Percentiles rank a stretch among this genome's conserved stretches.
Conservation (phyloP, 2,113 vertebrate species). For the Brachyhypopomus gauderio region DNA sequence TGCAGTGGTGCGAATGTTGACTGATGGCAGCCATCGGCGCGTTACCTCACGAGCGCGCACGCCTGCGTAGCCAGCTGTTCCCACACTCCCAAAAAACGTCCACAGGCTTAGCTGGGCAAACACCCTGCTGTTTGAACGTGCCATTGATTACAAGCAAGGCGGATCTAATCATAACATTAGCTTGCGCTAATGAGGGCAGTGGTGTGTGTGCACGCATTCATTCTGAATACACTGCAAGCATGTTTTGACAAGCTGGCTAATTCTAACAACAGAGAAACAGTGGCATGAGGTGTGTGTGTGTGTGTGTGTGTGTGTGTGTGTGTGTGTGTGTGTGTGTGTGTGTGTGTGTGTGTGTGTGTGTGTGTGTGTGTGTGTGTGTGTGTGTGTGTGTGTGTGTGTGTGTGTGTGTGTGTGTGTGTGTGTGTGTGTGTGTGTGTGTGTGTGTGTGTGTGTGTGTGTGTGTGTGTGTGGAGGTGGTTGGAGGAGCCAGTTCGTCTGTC, state of each 20-base stretch:
- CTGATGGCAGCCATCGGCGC: neutral
- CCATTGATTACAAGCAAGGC: constrained; percentile 53
- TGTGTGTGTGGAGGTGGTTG: constrained; percentile 57
- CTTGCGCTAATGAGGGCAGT: constrained; percentile 60
- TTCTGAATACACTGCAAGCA: constrained; percentile 39
- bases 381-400: constrained; percentile 15
- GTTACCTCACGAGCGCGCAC: neutral
- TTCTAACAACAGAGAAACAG: constrained; percentile 32
- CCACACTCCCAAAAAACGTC: constrained; percentile 51
- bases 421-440: constrained; percentile 7
- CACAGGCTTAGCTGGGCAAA: constrained; percentile 46
- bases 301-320: constrained; percentile 1
- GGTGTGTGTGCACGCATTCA: constrained; percentile 20
- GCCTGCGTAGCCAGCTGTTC: constrained; percentile 36
- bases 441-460: constrained; percentile 15
- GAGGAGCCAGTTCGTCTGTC: constrained; percentile 74
- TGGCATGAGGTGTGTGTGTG: constrained; percentile 21
- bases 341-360: neutral
- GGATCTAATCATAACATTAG: constrained; percentile 63
- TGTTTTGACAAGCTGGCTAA: constrained; percentile 48
- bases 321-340: constrained; percentile 42
- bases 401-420: neutral
- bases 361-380: constrained; percentile 12
- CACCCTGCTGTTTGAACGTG: constrained; percentile 51
- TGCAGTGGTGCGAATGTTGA: neutral